phyloP scores from a whole-genome alignment of 2,888 invertebrate genomes.

The Xestia ashworthii region DNA sequence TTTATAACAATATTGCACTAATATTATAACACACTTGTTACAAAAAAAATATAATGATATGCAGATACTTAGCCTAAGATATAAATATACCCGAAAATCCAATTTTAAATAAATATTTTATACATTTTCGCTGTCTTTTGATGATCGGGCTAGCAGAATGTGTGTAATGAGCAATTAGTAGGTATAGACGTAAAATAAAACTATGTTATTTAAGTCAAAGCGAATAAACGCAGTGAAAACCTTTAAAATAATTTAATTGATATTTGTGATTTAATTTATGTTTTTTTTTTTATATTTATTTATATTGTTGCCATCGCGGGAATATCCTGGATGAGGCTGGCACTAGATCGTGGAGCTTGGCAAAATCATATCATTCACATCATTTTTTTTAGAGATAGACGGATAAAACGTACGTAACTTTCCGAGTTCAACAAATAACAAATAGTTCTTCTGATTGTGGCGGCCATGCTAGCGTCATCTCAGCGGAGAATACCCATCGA shows the following conservation, averaged over 20 bases:
- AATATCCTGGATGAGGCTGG: too few relatives aligned
- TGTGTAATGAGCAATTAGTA: constrained; percentile 65
- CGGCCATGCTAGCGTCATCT: not conserved
- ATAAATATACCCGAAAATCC: constrained; percentile 48
- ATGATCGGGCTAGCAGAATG: constrained; percentile 52
- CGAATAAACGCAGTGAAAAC: constrained; percentile 27
- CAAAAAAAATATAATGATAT: constrained; percentile 82
- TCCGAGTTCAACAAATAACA: not conserved
- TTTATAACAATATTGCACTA: constrained; percentile 83
- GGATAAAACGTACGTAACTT: not conserved
- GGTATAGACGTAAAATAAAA: constrained; percentile 40
- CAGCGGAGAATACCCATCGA: not conserved
- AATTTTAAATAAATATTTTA: constrained; percentile 28
- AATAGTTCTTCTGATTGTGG: not conserved
- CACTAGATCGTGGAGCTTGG: too few relatives aligned
- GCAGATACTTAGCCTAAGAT: constrained; percentile 78
- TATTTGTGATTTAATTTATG: constrained; percentile 39
- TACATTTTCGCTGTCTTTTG: constrained; percentile 22
- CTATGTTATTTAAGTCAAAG: constrained; percentile 38
- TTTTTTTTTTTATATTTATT: too few relatives aligned
- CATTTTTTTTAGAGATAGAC: not conserved
- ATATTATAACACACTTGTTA: constrained; percentile 59
- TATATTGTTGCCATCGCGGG: too few relatives aligned
- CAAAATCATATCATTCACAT: too few relatives aligned
- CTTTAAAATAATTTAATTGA: constrained; percentile 20